Percentiles rank a stretch among this genome's conserved stretches.
Conservation (phyloP, 2,888 invertebrate species). For the Pollenia angustigena region DNA sequence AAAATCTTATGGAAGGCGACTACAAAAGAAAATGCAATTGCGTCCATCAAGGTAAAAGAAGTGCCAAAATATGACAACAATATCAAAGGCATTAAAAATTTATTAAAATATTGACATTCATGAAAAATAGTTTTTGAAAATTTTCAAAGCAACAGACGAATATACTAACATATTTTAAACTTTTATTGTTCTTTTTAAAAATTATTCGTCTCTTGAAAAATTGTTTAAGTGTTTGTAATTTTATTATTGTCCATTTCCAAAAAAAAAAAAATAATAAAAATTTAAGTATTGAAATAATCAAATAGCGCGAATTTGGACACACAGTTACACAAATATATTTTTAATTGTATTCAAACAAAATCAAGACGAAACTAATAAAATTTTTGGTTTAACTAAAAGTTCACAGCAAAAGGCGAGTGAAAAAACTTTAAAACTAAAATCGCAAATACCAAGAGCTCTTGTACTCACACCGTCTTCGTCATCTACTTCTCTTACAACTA, state of each 20-base stretch:
- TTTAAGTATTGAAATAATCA: conserved; percentile 26
- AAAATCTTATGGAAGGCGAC: conserved; percentile 55
- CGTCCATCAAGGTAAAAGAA: conserved; percentile 61
- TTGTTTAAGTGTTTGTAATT: conserved; percentile 27
- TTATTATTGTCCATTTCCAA: not conserved
- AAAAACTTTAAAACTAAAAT: conserved; percentile 54
- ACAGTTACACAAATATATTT: not conserved
- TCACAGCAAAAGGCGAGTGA: conserved; percentile 42
- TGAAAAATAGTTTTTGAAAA: conserved; percentile 45
- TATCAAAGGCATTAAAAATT: conserved; percentile 16
- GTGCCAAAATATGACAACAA: conserved; percentile 45
- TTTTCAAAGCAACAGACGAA: conserved; percentile 62
- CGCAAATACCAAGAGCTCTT: conserved; percentile 71
- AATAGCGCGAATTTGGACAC: conserved; percentile 3
- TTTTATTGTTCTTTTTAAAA: conserved; percentile 58
- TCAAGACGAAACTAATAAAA: not conserved
- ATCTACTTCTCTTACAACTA: conserved; percentile 74
- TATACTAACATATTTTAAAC: conserved; percentile 35
- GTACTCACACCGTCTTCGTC: conserved; percentile 78
- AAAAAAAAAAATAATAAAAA: conserved; percentile 9
- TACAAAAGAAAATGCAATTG: conserved; percentile 57
- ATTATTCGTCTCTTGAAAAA: conserved; percentile 70
- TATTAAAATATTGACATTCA: not conserved
- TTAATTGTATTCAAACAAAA: not conserved
- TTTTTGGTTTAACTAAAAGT: conserved; percentile 58